phyloP scores from a whole-genome alignment of 2,797 vertebrate species.

The Allobates femoralis region DNA sequence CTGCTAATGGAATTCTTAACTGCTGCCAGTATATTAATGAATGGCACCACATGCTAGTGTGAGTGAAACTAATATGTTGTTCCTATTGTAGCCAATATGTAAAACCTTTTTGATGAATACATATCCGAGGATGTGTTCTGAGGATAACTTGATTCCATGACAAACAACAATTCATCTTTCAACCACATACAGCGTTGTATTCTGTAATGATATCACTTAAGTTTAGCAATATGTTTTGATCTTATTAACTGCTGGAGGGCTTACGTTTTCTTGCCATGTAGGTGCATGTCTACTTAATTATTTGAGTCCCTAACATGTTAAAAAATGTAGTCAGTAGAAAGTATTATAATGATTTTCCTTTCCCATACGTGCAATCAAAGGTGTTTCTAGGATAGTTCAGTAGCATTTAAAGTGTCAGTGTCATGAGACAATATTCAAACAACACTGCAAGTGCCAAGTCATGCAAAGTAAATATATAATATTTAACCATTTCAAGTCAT shows the following conservation, averaged over 20 bases:
- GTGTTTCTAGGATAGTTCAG: background rate
- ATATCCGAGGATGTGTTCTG: constrained; percentile 37
- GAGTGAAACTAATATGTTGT: background rate
- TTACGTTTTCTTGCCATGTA: constrained; percentile 49
- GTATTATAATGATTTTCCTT: background rate
- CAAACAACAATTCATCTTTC: constrained; percentile 27
- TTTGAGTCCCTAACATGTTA: background rate
- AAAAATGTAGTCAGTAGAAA: background rate
- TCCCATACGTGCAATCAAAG: background rate
- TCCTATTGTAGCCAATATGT: background rate
- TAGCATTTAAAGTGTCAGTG: background rate
- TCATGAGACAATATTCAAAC: background rate
- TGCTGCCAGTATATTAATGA: background rate
- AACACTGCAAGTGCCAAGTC: too few relatives aligned
- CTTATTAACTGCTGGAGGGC: constrained; percentile 52
- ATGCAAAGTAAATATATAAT: too few relatives aligned
- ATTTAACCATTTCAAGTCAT: too few relatives aligned
- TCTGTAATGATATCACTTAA: constrained; percentile 32
- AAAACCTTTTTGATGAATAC: constrained; percentile 27
- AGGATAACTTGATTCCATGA: constrained; percentile 33
- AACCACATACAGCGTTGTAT: background rate
- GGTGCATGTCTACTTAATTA: constrained; percentile 38
- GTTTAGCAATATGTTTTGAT: constrained; percentile 57
- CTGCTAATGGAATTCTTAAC: too few relatives aligned
- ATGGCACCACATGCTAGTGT: background rate